phyloP scores from a whole-genome alignment of 2,797 vertebrate genomes.

The Chromis chromis region DNA sequence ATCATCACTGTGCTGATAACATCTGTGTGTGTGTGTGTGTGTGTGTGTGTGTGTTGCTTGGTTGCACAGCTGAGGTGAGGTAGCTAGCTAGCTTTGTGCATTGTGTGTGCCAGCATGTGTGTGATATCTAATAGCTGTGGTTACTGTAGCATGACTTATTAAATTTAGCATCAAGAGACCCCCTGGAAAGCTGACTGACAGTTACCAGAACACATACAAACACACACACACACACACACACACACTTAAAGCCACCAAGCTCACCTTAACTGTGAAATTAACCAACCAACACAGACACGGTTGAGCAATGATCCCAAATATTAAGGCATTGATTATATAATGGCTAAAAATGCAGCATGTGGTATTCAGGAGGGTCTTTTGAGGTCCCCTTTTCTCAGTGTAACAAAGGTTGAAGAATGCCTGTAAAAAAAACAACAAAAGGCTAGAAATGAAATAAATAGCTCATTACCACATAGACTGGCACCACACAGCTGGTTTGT shows the following conservation, averaged over 20 bases:
- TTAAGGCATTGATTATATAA: neutral
- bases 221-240: slow-evolving; percentile 8
- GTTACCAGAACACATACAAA: slow-evolving; percentile 16
- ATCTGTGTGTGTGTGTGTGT: slow-evolving; percentile 31
- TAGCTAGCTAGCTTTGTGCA: slow-evolving; percentile 39
- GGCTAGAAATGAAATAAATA: too few relatives aligned
- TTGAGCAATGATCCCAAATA: slow-evolving; percentile 19
- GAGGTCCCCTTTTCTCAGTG: neutral
- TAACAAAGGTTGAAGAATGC: too few relatives aligned
- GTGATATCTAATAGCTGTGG: slow-evolving; percentile 71
- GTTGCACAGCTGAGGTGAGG: slow-evolving; percentile 22
- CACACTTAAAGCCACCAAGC: slow-evolving; percentile 14
- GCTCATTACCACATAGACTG: too few relatives aligned
- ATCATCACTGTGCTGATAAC: slow-evolving; percentile 28
- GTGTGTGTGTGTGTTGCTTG: slow-evolving; percentile 39
- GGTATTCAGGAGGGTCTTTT: neutral
- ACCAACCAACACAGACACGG: slow-evolving; percentile 31
- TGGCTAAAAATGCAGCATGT: neutral
- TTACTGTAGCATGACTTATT: slow-evolving; percentile 74
- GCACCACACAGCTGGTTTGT: too few relatives aligned
- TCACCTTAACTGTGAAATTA: slow-evolving; percentile 28
- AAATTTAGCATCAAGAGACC: slow-evolving; percentile 72
- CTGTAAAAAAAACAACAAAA: too few relatives aligned
- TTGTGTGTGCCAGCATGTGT: slow-evolving; percentile 44
- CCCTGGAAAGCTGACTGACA: slow-evolving; percentile 71